Evolutionary conservation across 2,797 vertebrate genomes (phyloP).

Genomic region (Sylvia borin): DNA sequence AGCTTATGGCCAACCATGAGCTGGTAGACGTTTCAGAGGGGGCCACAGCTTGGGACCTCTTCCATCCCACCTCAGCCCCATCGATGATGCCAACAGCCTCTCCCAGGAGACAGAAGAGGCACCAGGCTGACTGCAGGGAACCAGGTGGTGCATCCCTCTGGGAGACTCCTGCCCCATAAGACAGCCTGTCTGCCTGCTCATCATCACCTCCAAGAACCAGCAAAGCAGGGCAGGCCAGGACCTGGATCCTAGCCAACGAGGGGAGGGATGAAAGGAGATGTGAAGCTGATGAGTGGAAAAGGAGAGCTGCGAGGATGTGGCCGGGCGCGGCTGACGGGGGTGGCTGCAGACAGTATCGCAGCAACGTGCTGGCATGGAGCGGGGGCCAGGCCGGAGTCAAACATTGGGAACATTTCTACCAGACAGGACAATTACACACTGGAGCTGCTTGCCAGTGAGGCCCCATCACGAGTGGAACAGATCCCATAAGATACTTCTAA

Average conservation of each 20-base stretch:
- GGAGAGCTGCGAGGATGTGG: not conserved
- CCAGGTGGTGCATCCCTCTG: not conserved
- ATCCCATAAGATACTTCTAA: constrained; percentile 67
- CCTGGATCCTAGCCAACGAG: rapidly evolving
- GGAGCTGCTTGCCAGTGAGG: constrained; percentile 50
- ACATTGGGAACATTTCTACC: constrained; percentile 67
- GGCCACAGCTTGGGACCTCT: not conserved
- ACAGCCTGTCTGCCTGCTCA: rapidly evolving
- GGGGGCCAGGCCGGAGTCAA: constrained; percentile 47
- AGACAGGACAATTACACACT: constrained; percentile 61
- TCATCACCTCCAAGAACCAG: not conserved
- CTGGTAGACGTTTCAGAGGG: not conserved
- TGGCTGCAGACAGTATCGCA: constrained; percentile 26
- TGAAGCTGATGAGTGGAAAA: not conserved
- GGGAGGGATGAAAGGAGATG: not conserved
- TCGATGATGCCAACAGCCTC: not conserved
- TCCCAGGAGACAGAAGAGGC: not conserved
- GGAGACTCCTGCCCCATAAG: not conserved
- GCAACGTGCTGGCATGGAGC: constrained; percentile 33
- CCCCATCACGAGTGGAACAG: constrained; percentile 63
- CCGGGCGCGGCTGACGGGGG: not conserved
- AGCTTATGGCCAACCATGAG: not conserved
- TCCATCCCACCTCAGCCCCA: not conserved
- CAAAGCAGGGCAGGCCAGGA: not conserved
- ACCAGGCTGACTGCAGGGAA: not conserved